Evolutionary conservation across 2,888 invertebrate species (phyloP).

Genomic region (Sialis lutaria): DNA sequence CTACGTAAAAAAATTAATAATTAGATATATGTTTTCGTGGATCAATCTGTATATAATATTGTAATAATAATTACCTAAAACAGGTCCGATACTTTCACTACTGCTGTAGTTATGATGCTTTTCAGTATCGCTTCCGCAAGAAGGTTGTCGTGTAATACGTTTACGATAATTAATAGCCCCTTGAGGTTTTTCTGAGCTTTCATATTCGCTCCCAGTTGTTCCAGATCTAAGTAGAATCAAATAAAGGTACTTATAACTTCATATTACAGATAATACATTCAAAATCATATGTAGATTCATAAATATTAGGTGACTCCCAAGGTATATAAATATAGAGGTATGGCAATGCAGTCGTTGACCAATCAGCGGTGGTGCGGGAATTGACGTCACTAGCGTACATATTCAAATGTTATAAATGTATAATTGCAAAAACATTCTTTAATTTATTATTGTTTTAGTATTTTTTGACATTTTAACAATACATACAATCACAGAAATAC

Average conservation of each 20-base stretch:
- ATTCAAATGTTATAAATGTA: too few relatives aligned
- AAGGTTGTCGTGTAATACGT: slow-evolving; percentile 27
- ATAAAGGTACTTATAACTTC: neutral
- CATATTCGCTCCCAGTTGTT: slow-evolving; percentile 32
- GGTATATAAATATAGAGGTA: too few relatives aligned
- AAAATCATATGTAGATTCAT: too few relatives aligned
- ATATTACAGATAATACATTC: slow-evolving; percentile 1
- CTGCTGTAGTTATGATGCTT: slow-evolving; percentile 54
- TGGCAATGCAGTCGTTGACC: too few relatives aligned
- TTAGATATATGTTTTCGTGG: neutral
- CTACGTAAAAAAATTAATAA: slow-evolving; percentile 7
- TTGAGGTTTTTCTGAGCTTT: slow-evolving; percentile 25
- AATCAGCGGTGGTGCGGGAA: too few relatives aligned
- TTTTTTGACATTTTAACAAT: too few relatives aligned
- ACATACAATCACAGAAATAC: too few relatives aligned
- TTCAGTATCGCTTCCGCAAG: slow-evolving; percentile 33
- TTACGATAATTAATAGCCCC: slow-evolving; percentile 23
- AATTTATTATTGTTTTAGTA: too few relatives aligned
- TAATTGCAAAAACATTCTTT: too few relatives aligned
- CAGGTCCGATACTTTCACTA: slow-evolving; percentile 59
- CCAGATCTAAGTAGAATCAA: slow-evolving; percentile 23
- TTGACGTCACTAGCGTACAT: too few relatives aligned
- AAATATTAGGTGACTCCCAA: too few relatives aligned
- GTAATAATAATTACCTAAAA: slow-evolving; percentile 9
- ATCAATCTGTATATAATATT: neutral